Evolutionary conservation across 2,797 vertebrate genomes (phyloP), one percentile per base, ranked within the genome.

Genomic region (Rhinoraja longicauda): DNA sequence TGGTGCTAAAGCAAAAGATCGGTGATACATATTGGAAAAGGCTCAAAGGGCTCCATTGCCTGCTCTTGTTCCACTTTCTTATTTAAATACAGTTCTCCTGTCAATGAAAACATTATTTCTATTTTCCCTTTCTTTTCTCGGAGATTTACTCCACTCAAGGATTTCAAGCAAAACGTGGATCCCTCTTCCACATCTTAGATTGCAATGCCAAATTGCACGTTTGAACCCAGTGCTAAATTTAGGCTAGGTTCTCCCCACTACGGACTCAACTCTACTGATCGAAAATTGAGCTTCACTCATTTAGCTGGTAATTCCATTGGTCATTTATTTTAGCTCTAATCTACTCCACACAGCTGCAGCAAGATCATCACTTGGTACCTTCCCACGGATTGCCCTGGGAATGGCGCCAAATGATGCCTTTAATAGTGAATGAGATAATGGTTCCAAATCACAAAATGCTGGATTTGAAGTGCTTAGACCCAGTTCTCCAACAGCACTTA

Each of bases 291-390:
- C 84, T 88, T 36, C 59, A 64, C 29, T 62, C 57, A 36, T 67
- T 88, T 88, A 67, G 64, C 9, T 32, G 19, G 64, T 32, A 88
- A n/a, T 67, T 88, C 84, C 84, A 36, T 88, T 88, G 84, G 84
- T 88, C 84, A 88, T 67, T 88, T 88, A 32, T 67, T 67, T 88
- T 36, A 64, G 59, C n/a, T 88, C 84, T 88, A 88, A 88, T 88
- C 84, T 88, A 67, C 59, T 36, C n/a, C 84, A 88, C 62, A 67
- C 84, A 88, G 84, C 84, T 88, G 84, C n/a, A 88, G 62, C 84
- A 88, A 88, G 84, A 62, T 64, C 84, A 88, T 32, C 59, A 88
- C 62, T 62, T 67, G 84, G 59, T 88, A 36, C 36, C 84, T 88
- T 67, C 84, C 84, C 84, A 88, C 19, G 90, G 90, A 53, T 92